A percentile compares a stretch with the other conserved stretches of the same genome.
These are phyloP conservation scores for Drosophila anomalata DNA, from an alignment of 2,888 invertebrate species.

Conservation along the genomic window DNA sequence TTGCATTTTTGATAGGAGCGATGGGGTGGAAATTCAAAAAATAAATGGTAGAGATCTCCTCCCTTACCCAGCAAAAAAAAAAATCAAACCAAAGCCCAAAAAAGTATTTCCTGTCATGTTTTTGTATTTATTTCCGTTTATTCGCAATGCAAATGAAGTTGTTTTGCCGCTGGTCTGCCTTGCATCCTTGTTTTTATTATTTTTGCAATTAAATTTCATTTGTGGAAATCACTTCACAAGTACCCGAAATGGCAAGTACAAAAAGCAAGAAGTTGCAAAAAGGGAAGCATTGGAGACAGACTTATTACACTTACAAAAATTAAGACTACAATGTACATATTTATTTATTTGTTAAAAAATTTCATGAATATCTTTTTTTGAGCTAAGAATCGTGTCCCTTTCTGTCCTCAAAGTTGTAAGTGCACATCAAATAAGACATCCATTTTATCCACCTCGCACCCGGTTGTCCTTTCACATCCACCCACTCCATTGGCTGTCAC, in stretches of 20 bases:
- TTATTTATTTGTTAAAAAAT: not conserved
- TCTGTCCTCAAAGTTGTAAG: not conserved
- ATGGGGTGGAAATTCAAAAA: no score
- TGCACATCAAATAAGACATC: constrained; percentile 65
- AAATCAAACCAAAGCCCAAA: not conserved
- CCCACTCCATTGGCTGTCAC: constrained; percentile 29
- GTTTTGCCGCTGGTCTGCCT: not conserved
- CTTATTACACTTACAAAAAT: not conserved
- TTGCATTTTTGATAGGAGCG: not conserved
- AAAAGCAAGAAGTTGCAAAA: constrained; percentile 15
- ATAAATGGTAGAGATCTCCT: not conserved
- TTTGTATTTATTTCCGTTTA: constrained; percentile 18
- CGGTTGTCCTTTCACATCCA: constrained; percentile 5
- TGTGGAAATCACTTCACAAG: constrained; percentile 35
- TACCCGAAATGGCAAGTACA: constrained; percentile 21
- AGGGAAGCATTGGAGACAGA: not conserved
- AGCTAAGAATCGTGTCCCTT: not conserved
- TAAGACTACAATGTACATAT: no score
- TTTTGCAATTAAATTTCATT: constrained; percentile 74
- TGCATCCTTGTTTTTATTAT: constrained; percentile 50
- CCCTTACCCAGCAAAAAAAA: no score
- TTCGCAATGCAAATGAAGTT: constrained; percentile 31
- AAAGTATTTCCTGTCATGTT: not conserved
- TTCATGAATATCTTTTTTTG: not conserved
- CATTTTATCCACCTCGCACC: constrained; percentile 44